A percentile compares a stretch with the other conserved stretches of the same genome.
Evolutionary conservation across 35 echinoderm and acorn worm genomes (phyloP).

Genomic region (Eucidaris tribuloides): DNA sequence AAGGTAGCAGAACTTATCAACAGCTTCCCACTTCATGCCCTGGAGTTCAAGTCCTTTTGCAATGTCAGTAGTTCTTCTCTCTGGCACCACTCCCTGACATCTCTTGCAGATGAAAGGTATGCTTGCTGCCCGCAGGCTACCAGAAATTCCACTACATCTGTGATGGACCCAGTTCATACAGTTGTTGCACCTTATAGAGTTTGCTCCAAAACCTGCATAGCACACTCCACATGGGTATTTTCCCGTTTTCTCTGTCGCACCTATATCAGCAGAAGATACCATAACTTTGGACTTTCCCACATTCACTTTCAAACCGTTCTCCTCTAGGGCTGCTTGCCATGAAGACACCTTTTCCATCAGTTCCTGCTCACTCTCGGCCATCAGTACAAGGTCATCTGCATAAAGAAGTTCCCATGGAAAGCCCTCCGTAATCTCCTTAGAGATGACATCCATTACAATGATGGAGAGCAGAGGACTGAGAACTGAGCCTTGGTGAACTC

Average conservation of each 20-base stretch:
- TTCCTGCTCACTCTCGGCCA: constrained; percentile 14
- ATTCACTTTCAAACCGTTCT: constrained; percentile 41
- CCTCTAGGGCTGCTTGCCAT: constrained; percentile 4
- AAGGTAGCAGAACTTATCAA: not conserved
- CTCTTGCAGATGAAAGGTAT: not conserved
- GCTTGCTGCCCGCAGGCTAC: constrained; percentile 13
- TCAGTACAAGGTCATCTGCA: constrained; percentile 39
- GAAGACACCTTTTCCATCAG: not conserved
- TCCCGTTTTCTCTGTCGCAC: not conserved
- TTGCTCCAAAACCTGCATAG: not conserved
- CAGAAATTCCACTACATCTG: not conserved
- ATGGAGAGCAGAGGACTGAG: constrained; percentile 29
- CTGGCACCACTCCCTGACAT: not conserved
- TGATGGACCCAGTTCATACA: not conserved
- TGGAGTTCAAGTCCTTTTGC: not conserved
- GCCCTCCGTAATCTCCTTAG: not conserved
- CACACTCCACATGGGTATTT: constrained; percentile 1
- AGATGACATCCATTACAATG: not conserved
- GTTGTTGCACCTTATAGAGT: not conserved
- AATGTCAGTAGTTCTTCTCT: not conserved
- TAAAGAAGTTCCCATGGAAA: constrained; percentile 4
- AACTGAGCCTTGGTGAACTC: constrained; percentile 43
- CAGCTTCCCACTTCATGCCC: no score
- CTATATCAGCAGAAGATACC: constrained; percentile 1
- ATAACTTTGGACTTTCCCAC: constrained; percentile 26